These are phyloP conservation scores for Tamandua tetradactyla DNA, from an alignment of 2,797 vertebrate genomes.

Conservation along the genomic window DNA sequence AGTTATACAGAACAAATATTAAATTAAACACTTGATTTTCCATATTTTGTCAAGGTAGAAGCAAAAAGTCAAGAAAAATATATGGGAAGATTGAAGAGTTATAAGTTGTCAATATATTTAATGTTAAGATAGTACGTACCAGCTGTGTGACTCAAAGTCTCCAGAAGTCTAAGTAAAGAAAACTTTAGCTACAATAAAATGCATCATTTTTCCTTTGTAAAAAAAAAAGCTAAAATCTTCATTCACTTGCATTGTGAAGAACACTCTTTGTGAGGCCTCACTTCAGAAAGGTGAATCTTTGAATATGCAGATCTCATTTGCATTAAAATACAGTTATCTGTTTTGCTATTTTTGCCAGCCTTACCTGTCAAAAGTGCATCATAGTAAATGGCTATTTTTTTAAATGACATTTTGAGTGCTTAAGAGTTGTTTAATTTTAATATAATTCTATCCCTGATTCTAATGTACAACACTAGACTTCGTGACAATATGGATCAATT, in stretches of 20 bases:
- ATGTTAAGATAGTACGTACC: not conserved
- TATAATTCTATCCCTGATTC: slow-evolving; percentile 17
- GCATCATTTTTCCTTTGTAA: slow-evolving; percentile 46
- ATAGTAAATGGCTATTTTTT: not conserved
- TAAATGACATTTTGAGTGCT: slow-evolving; percentile 36
- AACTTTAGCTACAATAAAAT: slow-evolving; percentile 64
- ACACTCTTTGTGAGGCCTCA: slow-evolving; percentile 22
- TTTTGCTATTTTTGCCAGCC: slow-evolving; percentile 54
- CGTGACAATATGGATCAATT: not conserved
- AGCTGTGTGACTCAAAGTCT: slow-evolving; percentile 30
- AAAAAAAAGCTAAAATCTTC: slow-evolving; percentile 50
- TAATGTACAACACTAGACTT: slow-evolving; percentile 15
- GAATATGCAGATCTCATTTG: slow-evolving; percentile 59
- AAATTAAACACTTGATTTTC: not conserved
- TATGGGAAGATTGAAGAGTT: not conserved
- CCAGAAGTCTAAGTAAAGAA: slow-evolving; percentile 52
- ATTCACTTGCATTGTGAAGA: slow-evolving; percentile 52
- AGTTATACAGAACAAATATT: not conserved
- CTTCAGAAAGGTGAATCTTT: slow-evolving; percentile 35
- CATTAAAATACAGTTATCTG: slow-evolving; percentile 60
- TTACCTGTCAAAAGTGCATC: slow-evolving; percentile 61
- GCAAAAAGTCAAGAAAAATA: slow-evolving; percentile 8
- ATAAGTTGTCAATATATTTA: not conserved
- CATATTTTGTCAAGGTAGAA: not conserved
- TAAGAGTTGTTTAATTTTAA: slow-evolving; percentile 60